phyloP scores from a whole-genome alignment of 2,113 vertebrate genomes.

The Xiphophorus couchianus region DNA sequence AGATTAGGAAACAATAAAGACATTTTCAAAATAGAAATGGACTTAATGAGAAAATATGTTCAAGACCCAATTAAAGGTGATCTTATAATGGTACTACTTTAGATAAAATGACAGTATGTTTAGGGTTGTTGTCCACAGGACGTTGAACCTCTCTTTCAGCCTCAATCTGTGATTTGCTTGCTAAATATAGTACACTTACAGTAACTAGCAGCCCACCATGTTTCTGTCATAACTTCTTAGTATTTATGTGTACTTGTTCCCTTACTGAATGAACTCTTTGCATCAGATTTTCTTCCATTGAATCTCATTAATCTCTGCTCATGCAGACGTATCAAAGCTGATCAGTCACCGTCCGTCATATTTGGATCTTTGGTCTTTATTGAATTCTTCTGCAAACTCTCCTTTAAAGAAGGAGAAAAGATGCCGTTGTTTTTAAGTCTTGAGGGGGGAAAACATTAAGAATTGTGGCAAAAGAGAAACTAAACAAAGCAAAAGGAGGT shows the following conservation, averaged over 20 bases:
- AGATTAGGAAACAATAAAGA: too few relatives aligned
- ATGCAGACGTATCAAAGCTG: constrained; percentile 1
- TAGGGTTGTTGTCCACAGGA: too few relatives aligned
- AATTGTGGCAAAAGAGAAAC: constrained; percentile 38
- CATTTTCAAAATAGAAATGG: too few relatives aligned
- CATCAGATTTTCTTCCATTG: constrained; percentile 31
- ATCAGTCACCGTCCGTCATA: constrained; percentile 23
- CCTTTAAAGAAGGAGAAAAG: constrained; percentile 36
- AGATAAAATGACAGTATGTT: too few relatives aligned
- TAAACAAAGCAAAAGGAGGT: constrained; percentile 32
- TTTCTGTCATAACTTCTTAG: neutral
- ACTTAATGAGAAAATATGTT: too few relatives aligned
- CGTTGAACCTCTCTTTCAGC: neutral
- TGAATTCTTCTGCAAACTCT: constrained; percentile 60
- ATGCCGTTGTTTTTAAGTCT: constrained; percentile 38
- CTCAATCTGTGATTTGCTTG: neutral
- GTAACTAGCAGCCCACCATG: neutral
- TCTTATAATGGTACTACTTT: too few relatives aligned
- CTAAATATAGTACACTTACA: neutral
- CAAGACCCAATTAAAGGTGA: too few relatives aligned
- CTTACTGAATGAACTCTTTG: constrained; percentile 8
- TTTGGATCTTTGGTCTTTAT: constrained; percentile 21
- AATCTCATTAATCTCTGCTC: neutral
- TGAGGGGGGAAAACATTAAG: constrained; percentile 39
- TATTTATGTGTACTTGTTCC: constrained; percentile 41